Base-by-base conservation (phyloP, 2,888 invertebrate species). In the Lepidocyrtoides sp. region DNA sequence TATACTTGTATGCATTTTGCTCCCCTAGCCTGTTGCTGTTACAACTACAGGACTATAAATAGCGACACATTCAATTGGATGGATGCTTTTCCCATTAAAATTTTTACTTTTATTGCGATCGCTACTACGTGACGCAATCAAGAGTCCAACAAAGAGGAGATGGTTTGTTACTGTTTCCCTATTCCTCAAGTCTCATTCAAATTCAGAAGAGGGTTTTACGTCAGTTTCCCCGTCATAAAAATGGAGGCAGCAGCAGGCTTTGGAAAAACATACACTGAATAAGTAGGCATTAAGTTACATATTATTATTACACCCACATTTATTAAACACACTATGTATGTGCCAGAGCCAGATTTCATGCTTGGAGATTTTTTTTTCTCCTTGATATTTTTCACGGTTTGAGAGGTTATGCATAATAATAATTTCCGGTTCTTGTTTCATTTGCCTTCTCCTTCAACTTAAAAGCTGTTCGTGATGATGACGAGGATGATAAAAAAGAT, bases 91-190 rank as follows among this genome's bases (percentile, higher is more conserved):
- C 4, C 20, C 54, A 54, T 54, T 54, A 20, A 17, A 54, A 54
- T 54, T 54, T 54, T 60, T 26, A n/a, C 60, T 60, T 26, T 60
- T 60, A 26, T 60, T 60, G 20, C 26, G 26, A 60, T 26, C 32
- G 32, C 66, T 23, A 10, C 23, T 66, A 66, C 66, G 66, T 66
- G 66, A 66, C 66, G 66, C 32, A 66, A 66, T 66, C 66, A 66
- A 66, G 32, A 66, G n/a, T 8, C 17, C 66, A 60, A 23, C 17
- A n/a, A n/a, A 29, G 66, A 12, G 32, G 66, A n/a, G 5, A 66
- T 14, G 3, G 7, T 10, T 26, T n/a, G n/a, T n/a, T n/a, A n/a
- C 66, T 7, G 14, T 29, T 66, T n/a, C 32, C 3, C 32, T 3
- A 32, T 32, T n/a, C 10, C 66, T 2, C 1, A 66, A 66, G 32